A percentile compares a stretch with the other conserved stretches of the same genome.
These are phyloP conservation scores for Spongilla lacustris DNA, from an alignment of 37 sponge, comb jelly and placozoan genomes.

Conservation along the genomic window DNA sequence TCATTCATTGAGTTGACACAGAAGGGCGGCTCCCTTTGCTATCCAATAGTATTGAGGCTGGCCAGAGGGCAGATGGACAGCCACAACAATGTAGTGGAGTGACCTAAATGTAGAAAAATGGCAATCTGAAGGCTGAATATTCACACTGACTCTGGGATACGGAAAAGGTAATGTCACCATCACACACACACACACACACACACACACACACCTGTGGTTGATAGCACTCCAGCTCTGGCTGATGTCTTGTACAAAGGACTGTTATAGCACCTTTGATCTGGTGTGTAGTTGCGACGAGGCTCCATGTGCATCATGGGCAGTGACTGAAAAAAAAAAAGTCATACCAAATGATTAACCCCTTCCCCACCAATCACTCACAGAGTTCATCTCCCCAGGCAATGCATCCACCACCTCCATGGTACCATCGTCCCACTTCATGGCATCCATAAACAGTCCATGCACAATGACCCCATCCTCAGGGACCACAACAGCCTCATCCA, in stretches of 20 bases:
- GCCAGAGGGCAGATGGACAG: constrained; percentile 88
- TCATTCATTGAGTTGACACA: constrained; percentile 93
- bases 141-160: too few species aligned
- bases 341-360: background rate
- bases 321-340: constrained; percentile 28
- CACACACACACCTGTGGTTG: constrained; percentile 81
- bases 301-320: constrained; percentile 92
- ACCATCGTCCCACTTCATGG: constrained; percentile 92
- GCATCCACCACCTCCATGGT: constrained; percentile 79
- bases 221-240: constrained; percentile 85
- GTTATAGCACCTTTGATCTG: constrained; percentile 65
- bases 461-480: constrained; percentile 92
- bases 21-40: constrained; percentile 92
- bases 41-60: constrained; percentile 91
- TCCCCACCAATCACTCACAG: constrained; percentile 51
- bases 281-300: constrained; percentile 70
- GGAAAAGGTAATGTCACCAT: too few species aligned
- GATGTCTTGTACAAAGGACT: constrained; percentile 91
- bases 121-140: too few species aligned
- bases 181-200: background rate
- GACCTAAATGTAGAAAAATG: constrained; percentile 56
- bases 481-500: constrained; percentile 52
- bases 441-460: constrained; percentile 97
- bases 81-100: constrained; percentile 98
- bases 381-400: constrained; percentile 89